phyloP scores from a whole-genome alignment of 2,888 invertebrate species.

The Leptopilina drosophilae region DNA sequence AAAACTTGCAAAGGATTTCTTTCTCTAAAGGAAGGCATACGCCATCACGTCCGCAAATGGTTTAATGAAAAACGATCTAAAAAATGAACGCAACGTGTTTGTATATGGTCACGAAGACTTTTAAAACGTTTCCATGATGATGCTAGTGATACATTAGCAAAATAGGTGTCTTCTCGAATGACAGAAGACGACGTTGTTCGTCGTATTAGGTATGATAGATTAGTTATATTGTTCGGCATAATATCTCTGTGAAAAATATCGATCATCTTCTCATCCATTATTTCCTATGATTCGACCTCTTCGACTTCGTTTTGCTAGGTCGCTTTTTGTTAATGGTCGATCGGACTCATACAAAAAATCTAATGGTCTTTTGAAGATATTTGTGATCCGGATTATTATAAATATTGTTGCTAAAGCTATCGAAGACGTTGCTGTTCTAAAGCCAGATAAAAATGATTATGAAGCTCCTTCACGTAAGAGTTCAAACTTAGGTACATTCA shows the following conservation, averaged over 20 bases:
- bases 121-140: conserved; percentile 47
- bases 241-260: conserved; percentile 54
- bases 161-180: conserved; percentile 54
- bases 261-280: conserved; percentile 48
- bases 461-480: neutral
- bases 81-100: conserved; percentile 26
- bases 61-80: conserved; percentile 29
- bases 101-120: conserved; percentile 42
- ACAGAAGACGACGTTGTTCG: conserved; percentile 55
- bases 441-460: neutral
- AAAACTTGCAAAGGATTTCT: conserved; percentile 54
- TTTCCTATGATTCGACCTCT: conserved; percentile 57
- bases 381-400: neutral
- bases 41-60: conserved; percentile 50
- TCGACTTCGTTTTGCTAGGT: conserved; percentile 55
- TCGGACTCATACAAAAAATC: neutral
- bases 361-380: neutral
- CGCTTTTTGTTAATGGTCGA: conserved; percentile 45
- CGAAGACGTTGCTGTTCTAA: neutral
- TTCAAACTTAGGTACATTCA: neutral
- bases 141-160: conserved; percentile 50
- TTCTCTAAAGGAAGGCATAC: conserved; percentile 52
- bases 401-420: neutral
- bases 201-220: conserved; percentile 56
- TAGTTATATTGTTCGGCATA: conserved; percentile 58